Conservation (phyloP, 1,140 invertebrate genomes). For the Neodiprion fabricii region DNA sequence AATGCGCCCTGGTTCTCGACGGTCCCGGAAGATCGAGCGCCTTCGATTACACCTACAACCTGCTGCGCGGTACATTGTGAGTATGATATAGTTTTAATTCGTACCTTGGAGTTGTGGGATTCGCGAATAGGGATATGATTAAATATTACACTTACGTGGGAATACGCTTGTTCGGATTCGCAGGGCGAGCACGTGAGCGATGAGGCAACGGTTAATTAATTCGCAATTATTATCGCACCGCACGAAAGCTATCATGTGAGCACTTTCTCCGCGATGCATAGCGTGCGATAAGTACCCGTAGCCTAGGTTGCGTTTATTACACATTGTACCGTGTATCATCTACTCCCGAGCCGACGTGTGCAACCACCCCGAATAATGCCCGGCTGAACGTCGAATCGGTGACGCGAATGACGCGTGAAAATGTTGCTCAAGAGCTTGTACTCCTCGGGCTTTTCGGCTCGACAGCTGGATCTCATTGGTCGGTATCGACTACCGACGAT, state of each 20-base stretch:
- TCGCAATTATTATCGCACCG: no score
- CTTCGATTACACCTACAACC: slow-evolving; percentile 83
- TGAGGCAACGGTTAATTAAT: no score
- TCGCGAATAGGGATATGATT: neutral
- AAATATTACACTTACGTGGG: neutral
- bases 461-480: neutral
- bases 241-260: no score
- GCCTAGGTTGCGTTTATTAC: no score
- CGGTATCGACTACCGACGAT: slow-evolving; percentile 6
- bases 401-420: neutral
- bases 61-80: slow-evolving; percentile 76
- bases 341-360: no score
- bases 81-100: slow-evolving; percentile 45
- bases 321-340: no score
- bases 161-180: neutral
- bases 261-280: no score
- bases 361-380: no score
- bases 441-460: neutral
- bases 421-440: neutral
- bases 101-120: neutral
- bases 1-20: slow-evolving; percentile 78
- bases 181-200: neutral
- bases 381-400: no score
- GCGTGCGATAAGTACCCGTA: no score
- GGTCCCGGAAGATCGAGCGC: slow-evolving; percentile 76